These are phyloP conservation scores for Numida meleagris DNA, from an alignment of 2,113 vertebrate species.

Conservation along the genomic window DNA sequence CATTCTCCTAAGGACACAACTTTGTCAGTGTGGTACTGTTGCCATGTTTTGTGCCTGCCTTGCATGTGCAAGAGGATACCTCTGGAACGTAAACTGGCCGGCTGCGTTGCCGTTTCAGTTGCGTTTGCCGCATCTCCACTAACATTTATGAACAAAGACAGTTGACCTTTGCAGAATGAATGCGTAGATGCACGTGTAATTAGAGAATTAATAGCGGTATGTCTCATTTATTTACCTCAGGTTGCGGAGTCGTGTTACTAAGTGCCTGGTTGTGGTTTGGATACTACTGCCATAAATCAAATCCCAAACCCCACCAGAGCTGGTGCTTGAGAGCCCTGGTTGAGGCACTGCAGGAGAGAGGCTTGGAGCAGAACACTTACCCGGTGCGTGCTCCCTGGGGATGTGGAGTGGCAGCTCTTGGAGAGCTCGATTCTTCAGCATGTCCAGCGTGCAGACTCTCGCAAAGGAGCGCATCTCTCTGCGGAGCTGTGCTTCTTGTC, in stretches of 20 bases:
- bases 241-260: neutral
- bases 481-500: neutral
- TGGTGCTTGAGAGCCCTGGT: neutral
- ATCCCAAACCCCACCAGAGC: neutral
- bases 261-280: neutral
- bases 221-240: constrained; percentile 41
- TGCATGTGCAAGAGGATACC: neutral
- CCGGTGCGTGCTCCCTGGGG: neutral
- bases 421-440: neutral
- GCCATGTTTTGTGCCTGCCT: neutral
- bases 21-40: too few relatives aligned
- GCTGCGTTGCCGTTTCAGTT: neutral
- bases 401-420: neutral
- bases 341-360: neutral
- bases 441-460: neutral
- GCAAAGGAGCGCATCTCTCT: neutral
- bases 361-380: neutral
- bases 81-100: neutral
- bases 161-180: constrained; percentile 54
- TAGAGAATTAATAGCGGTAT: constrained; percentile 29
- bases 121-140: neutral
- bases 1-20: neutral
- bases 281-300: neutral
- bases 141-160: constrained; percentile 42
- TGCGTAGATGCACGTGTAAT: constrained; percentile 43